Evolutionary conservation across 37 sponge, comb jelly and placozoan genomes (phyloP).

Genomic region (Aphrocallistes beatrix): DNA sequence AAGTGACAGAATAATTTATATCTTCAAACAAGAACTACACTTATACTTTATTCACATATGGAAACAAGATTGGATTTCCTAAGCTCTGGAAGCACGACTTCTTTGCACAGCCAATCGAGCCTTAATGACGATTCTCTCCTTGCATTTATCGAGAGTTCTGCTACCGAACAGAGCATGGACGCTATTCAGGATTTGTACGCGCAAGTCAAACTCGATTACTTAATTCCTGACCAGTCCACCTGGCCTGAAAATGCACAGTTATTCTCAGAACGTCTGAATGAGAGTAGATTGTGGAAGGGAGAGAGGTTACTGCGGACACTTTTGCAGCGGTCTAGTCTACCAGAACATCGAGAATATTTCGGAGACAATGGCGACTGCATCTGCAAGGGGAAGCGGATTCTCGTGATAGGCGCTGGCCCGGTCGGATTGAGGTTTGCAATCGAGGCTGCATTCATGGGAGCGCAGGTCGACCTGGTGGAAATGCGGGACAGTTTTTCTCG

Average conservation of each 20-base stretch:
- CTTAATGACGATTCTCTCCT: neutral
- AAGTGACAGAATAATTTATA: too few relatives aligned
- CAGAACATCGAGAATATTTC: neutral
- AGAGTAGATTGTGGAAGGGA: neutral
- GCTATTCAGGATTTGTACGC: neutral
- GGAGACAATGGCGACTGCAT: neutral
- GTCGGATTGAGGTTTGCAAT: slow-evolving; percentile 67
- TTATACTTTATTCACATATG: neutral
- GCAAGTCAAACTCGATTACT: neutral
- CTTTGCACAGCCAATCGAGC: slow-evolving; percentile 7
- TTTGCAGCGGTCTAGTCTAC: neutral
- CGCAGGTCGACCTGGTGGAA: slow-evolving; percentile 58
- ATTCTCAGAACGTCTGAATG: neutral
- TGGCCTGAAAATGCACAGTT: neutral
- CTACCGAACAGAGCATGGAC: slow-evolving; percentile 12
- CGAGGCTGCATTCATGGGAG: slow-evolving; percentile 57
- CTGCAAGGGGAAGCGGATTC: neutral
- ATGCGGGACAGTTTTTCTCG: slow-evolving; percentile 66
- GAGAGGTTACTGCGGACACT: neutral
- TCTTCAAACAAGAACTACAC: neutral
- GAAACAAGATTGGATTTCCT: neutral
- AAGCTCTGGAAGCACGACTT: neutral
- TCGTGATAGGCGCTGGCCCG: slow-evolving; percentile 66
- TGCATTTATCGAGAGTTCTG: neutral
- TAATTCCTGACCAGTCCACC: neutral